Percentiles rank a stretch among this genome's conserved stretches.
phyloP scores from a whole-genome alignment of 2,113 vertebrate species.

The Dicentrarchus labrax region DNA sequence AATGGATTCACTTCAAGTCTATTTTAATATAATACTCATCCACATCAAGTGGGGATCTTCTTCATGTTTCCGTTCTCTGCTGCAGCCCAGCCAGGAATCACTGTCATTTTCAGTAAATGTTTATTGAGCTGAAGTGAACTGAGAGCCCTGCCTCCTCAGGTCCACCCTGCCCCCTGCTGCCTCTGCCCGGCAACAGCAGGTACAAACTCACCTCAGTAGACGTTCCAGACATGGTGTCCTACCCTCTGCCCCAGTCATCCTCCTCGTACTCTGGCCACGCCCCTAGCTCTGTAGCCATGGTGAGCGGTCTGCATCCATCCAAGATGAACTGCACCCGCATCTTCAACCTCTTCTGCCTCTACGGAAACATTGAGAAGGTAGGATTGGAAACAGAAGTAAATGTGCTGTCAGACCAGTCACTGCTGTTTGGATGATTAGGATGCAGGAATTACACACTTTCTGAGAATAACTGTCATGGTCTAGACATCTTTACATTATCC shows the following conservation, averaged over 20 bases:
- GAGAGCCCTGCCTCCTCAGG: conserved; percentile 80
- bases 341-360: conserved; percentile 98
- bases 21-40: too few relatives aligned
- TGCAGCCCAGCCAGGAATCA: too few relatives aligned
- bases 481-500: too few relatives aligned
- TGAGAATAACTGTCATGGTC: too few relatives aligned
- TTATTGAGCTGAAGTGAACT: neutral
- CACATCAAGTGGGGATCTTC: too few relatives aligned
- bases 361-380: conserved; percentile 99
- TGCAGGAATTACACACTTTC: too few relatives aligned
- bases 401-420: too few relatives aligned
- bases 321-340: conserved; percentile 99
- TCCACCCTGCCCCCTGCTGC: conserved; percentile 92
- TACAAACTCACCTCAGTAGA: conserved; percentile 93
- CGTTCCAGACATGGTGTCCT: conserved; percentile 95
- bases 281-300: conserved; percentile 95
- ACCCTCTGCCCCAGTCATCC: conserved; percentile 90
- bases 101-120: neutral
- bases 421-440: too few relatives aligned
- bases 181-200: conserved; percentile 90
- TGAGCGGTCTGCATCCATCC: conserved; percentile 93
- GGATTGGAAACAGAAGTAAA: neutral
- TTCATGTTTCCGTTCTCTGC: too few relatives aligned
- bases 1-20: too few relatives aligned
- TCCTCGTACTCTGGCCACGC: conserved; percentile 91